Evolutionary conservation across 64 coral and sea anemone species (phyloP), one percentile per base, ranked within the genome.

Genomic region (Stylophora pistillata): DNA sequence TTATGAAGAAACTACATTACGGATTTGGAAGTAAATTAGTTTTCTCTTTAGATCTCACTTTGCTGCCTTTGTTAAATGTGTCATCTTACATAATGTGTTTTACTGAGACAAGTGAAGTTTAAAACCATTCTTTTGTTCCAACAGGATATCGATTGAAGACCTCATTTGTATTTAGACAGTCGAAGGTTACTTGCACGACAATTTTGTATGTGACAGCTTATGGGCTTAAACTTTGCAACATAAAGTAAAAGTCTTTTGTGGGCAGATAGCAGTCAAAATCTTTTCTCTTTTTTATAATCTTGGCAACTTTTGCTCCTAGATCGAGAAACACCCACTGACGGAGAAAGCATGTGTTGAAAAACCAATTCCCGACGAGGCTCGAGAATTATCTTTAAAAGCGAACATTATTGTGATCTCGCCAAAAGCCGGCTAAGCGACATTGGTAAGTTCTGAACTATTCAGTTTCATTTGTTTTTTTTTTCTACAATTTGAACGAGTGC

Each of bases 1-100:
- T 18, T 79, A 23, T 79, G 11, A 27, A 30, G 27, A 56, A 79
- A 56, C 29, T 30, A 60, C 31, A 79, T 79, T 79, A 4, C 7
- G 0, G 2, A 79, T 82, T 37, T 64, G 37, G 34, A 82, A 64
- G 78, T 59, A 82, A 82, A 82, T 63, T 82, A 37, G 78, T 66
- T 82, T 58, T 82, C 41, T n/a, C 64, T 65, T 12, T 17, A 37
- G 57, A 64, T 82, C 52, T 47, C 58, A 64, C 56, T 30, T 62
- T 37, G 28, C 64, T 82, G 17, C 23, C 57, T 65, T 82, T 64
- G 78, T 82, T 81, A 81, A 62, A 57, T 56, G 23, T 58, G 32
- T 81, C 64, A 65, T 82, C 57, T 20, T 59, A 13, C 78, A 65
- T 2, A 82, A 23, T 82, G 29, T 82, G 58, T 34, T 55, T 78